Evolutionary conservation across 2,888 invertebrate species (phyloP).

Genomic region (Caenorhabditis doughertyi): DNA sequence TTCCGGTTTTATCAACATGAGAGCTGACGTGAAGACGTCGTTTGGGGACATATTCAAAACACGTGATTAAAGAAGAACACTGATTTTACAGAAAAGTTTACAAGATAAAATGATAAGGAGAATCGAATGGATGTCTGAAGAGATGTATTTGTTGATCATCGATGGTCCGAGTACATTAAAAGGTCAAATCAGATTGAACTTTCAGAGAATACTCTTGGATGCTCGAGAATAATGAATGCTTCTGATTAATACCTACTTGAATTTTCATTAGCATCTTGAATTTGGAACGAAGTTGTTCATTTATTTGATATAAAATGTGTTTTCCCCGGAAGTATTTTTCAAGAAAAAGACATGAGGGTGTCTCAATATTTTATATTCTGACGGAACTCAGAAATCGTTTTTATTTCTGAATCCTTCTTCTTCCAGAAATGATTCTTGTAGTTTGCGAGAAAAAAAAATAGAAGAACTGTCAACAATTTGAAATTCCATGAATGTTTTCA

Average conservation of each 20-base stretch:
- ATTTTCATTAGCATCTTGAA: too few species aligned
- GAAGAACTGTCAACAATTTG: slow-evolving; percentile 17
- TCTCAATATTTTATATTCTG: slow-evolving; percentile 10
- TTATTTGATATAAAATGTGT: not conserved
- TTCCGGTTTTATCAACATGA: slow-evolving; percentile 45
- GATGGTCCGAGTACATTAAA: too few species aligned
- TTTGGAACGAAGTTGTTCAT: not conserved
- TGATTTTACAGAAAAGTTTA: too few species aligned
- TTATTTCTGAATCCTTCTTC: not conserved
- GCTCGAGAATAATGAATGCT: too few species aligned
- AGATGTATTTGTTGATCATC: too few species aligned
- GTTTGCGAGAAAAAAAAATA: not conserved
- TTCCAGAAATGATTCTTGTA: slow-evolving; percentile 1
- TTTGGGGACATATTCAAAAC: slow-evolving; percentile 22
- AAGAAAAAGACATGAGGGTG: slow-evolving; percentile 24
- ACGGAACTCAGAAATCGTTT: slow-evolving; percentile 7
- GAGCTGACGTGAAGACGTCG: slow-evolving; percentile 17
- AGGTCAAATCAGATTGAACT: too few species aligned
- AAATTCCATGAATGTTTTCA: slow-evolving; percentile 18
- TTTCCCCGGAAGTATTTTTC: slow-evolving; percentile 11
- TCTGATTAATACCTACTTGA: too few species aligned
- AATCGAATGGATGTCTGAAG: too few species aligned
- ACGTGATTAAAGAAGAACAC: slow-evolving; percentile 7
- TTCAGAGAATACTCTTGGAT: too few species aligned
- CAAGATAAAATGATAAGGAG: too few species aligned